These are phyloP conservation scores for Gopherus evgoodei DNA, from an alignment of 2,113 vertebrate species.

Conservation along the genomic window DNA sequence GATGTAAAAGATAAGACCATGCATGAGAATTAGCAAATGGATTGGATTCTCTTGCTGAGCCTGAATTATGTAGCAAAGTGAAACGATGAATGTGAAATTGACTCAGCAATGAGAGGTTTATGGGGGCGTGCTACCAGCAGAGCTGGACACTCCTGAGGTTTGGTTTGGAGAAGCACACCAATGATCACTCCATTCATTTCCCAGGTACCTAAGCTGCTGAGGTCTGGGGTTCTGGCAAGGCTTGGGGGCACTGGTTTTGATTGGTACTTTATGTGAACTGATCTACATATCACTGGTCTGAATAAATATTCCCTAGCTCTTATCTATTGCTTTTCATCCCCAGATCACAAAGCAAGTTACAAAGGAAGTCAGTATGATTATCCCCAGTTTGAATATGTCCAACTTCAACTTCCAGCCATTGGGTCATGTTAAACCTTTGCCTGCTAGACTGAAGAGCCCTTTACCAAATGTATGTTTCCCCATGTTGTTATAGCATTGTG, in stretches of 20 bases:
- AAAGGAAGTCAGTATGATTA: no score
- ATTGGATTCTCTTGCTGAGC: background rate
- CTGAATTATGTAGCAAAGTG: background rate
- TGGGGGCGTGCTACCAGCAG: background rate
- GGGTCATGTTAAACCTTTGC: background rate
- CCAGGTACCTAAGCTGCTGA: background rate
- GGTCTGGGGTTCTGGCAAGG: background rate
- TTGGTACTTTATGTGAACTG: background rate
- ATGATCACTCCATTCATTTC: background rate
- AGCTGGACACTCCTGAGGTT: background rate
- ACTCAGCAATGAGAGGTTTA: background rate
- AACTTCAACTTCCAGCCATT: background rate
- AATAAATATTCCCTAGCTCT: background rate
- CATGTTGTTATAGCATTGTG: background rate
- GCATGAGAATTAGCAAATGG: background rate
- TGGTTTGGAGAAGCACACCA: background rate
- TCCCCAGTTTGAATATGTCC: background rate
- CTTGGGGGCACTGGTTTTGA: background rate
- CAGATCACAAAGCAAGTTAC: no score
- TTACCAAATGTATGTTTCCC: background rate
- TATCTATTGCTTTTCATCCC: no score
- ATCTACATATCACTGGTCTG: background rate
- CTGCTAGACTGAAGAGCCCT: background rate
- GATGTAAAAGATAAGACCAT: background rate
- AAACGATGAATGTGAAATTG: background rate